Evolutionary conservation across 2,113 vertebrate genomes (phyloP).

Genomic region (Centropus unirufus): DNA sequence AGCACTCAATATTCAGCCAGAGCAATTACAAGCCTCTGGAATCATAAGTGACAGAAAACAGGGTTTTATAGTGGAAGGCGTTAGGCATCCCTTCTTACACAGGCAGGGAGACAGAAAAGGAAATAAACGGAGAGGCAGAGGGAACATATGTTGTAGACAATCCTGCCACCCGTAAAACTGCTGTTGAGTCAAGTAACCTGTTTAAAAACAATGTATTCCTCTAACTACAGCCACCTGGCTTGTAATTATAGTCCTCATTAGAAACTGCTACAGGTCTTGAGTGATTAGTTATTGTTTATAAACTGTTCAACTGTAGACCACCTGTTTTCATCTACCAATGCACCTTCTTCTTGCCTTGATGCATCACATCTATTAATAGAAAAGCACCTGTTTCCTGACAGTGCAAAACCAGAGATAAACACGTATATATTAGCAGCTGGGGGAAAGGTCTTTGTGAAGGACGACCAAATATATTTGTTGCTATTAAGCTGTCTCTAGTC

Average conservation of each 20-base stretch:
- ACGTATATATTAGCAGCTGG: conserved; percentile 62
- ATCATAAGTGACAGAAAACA: not conserved
- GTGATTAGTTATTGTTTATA: conserved; percentile 84
- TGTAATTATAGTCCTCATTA: conserved; percentile 75
- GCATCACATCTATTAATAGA: conserved; percentile 75
- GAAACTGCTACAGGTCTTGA: conserved; percentile 77
- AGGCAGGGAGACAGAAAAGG: not conserved
- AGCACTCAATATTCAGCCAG: not conserved
- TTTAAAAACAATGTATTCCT: conserved; percentile 68
- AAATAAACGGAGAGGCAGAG: not conserved
- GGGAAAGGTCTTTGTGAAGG: conserved; percentile 72
- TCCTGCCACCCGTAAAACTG: conserved; percentile 50
- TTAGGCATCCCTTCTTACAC: not conserved
- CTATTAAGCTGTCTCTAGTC: not conserved
- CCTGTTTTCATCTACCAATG: conserved; percentile 70
- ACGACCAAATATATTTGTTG: conserved; percentile 49
- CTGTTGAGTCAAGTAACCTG: conserved; percentile 71
- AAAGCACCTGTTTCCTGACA: conserved; percentile 83
- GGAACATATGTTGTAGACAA: conserved; percentile 68
- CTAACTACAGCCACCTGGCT: conserved; percentile 84
- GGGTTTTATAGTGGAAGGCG: not conserved
- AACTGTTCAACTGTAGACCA: conserved; percentile 74
- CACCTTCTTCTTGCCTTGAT: conserved; percentile 76
- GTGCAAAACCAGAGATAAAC: conserved; percentile 43
- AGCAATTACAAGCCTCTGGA: not conserved